A percentile compares a stretch with the other conserved stretches of the same genome.
phyloP scores from a whole-genome alignment of 2,888 invertebrate genomes.

The Chromoteleia sp. region DNA sequence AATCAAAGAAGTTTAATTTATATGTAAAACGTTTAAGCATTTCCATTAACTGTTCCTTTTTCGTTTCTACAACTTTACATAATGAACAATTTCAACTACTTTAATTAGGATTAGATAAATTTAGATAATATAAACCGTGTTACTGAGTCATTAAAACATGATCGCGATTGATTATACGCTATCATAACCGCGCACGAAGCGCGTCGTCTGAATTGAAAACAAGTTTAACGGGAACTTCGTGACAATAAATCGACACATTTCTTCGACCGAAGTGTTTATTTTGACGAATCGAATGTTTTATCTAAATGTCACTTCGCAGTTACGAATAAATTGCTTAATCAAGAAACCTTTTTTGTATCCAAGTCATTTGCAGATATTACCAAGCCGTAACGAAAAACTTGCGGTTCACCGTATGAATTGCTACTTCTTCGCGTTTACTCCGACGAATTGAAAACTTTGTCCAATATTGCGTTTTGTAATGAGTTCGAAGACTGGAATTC shows the following conservation, averaged over 20 bases:
- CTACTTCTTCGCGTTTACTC: slow-evolving; percentile 71
- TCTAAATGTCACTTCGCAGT: slow-evolving; percentile 57
- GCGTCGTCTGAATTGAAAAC: slow-evolving; percentile 9
- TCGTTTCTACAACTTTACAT: slow-evolving; percentile 45
- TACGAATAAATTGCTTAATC: slow-evolving; percentile 68
- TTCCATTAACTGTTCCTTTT: slow-evolving; percentile 70
- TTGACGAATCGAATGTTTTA: slow-evolving; percentile 55
- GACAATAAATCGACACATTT: slow-evolving; percentile 38
- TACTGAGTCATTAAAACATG: slow-evolving; percentile 11
- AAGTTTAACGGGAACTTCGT: not conserved
- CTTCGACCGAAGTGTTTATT: slow-evolving; percentile 4
- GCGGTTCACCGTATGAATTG: slow-evolving; percentile 71
- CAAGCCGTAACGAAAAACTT: slow-evolving; percentile 67
- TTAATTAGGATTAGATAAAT: slow-evolving; percentile 34
- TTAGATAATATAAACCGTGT: slow-evolving; percentile 8
- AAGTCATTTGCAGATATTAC: slow-evolving; percentile 70
- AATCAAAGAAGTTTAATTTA: slow-evolving; percentile 81
- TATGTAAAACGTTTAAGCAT: slow-evolving; percentile 82
- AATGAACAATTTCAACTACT: slow-evolving; percentile 52
- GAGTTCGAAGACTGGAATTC: slow-evolving; percentile 75
- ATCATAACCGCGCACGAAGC: not conserved
- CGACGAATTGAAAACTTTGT: slow-evolving; percentile 71
- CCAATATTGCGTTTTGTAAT: slow-evolving; percentile 76
- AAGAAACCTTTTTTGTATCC: slow-evolving; percentile 67
- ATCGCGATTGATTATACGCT: slow-evolving; percentile 11